Base-by-base conservation (phyloP, 2,113 vertebrate species). In the Pao palembangensis region DNA sequence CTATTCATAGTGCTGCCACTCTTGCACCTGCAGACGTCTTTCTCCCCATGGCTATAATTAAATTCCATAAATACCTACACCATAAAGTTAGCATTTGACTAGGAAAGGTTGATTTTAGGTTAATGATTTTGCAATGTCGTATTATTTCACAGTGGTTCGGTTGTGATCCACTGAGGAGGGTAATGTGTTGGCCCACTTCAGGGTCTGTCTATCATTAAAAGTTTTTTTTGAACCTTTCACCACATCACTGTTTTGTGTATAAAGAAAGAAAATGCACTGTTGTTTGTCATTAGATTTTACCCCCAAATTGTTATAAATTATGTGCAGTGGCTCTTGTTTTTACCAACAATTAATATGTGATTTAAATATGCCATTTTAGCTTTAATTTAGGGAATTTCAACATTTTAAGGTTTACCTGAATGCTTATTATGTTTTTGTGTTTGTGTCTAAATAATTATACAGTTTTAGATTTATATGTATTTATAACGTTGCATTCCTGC, bases 31-130 rank as follows among this genome's bases (percentile, higher is more conserved):
- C 61, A 15, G 49, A 31, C 8, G 23, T 51, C 54, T 55, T 18
- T 54, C n/a, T 67, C 60, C 63, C 62, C 11, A 19, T 65, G 73
- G 71, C 74, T 72, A 61, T 87, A 84, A 88, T 84, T 82, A 74
- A 52, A 46, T 85, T 81, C 83, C 80, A 84, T 84, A 86, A 85
- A 87, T 87, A 88, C 62, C 41, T 54, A n/a, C 25, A 34, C 55
- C 51, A 70, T 64, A 60, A 76, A 64, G 61, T 28, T 50, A 16
- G 53, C 11, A 64, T 61, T 66, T 64, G 74, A 46, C 44, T 46
- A 67, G 43, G 79, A 73, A 73, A 81, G 73, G 75, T 78, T 79
- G 67, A 38, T 80, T 88, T 80, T 83, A 82, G 83, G 85, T 88
- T 85, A 88, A 85, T 85, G 78, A 82, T 73, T 18, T 61, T 34